Evolutionary conservation across 2,113 vertebrate genomes (phyloP).

Genomic region (Heterochromis multidens): DNA sequence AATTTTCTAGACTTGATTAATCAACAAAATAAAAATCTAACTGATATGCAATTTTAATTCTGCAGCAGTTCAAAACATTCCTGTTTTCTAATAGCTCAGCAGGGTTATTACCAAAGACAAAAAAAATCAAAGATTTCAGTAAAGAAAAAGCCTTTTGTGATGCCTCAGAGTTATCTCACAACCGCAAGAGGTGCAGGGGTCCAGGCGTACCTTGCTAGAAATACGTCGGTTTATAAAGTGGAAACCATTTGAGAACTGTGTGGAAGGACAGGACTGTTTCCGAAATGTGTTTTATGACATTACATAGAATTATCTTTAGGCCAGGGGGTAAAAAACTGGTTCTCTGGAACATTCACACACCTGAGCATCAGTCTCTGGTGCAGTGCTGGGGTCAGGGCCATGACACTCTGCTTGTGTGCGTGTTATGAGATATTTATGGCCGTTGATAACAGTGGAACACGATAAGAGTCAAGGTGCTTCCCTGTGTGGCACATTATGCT

Average conservation of each 20-base stretch:
- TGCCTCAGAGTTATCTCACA: background rate
- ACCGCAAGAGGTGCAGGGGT: background rate
- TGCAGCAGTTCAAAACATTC: too few species aligned
- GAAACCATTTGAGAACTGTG: background rate
- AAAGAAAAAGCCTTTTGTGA: background rate
- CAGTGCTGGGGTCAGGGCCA: background rate
- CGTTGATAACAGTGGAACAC: constrained; percentile 15
- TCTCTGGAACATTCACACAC: background rate
- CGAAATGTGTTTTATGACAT: background rate
- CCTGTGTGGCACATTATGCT: background rate
- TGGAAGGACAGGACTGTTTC: background rate
- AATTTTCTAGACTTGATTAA: background rate
- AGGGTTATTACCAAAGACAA: background rate
- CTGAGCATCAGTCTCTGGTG: background rate
- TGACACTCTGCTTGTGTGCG: background rate
- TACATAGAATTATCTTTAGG: background rate
- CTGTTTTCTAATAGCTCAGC: too few species aligned
- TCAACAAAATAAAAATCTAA: background rate
- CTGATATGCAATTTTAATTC: background rate
- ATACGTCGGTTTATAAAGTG: background rate
- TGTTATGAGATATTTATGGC: constrained; percentile 24
- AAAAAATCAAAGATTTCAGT: background rate
- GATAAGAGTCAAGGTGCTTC: constrained; percentile 27
- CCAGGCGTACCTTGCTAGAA: background rate
- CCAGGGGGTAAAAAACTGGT: background rate